phyloP scores from a whole-genome alignment of 2,113 vertebrate species.

The Python bivittatus region DNA sequence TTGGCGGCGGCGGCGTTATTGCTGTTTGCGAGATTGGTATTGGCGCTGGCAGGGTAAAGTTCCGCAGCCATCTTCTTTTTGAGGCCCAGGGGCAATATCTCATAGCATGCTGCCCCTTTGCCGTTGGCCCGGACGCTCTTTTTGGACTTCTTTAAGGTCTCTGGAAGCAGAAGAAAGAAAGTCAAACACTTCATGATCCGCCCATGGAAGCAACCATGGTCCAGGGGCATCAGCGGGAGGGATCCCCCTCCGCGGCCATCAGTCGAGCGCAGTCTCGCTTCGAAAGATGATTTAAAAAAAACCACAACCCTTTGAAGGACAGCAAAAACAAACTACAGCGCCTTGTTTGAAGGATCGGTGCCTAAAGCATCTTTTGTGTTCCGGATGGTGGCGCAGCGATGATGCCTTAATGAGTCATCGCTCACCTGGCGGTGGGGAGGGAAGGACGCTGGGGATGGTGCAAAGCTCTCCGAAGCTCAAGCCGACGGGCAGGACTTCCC shows the following conservation, averaged over 20 bases:
- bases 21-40: conserved; percentile 78
- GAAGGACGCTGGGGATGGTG: neutral
- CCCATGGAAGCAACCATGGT: conserved; percentile 87
- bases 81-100: conserved; percentile 80
- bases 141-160: conserved; percentile 89
- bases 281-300: neutral
- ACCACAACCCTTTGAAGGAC: neutral
- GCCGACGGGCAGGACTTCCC: neutral
- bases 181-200: conserved; percentile 93
- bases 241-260: conserved; percentile 34
- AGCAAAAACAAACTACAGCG: neutral
- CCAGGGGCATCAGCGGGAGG: conserved; percentile 80
- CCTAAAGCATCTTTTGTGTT: neutral
- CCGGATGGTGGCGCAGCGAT: conserved; percentile 7
- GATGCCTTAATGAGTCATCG: conserved; percentile 40
- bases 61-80: conserved; percentile 94
- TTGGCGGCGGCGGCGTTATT: conserved; percentile 76
- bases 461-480: conserved; percentile 32
- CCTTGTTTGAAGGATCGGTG: neutral
- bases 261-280: conserved; percentile 44
- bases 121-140: conserved; percentile 76
- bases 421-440: conserved; percentile 57
- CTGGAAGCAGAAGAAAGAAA: conserved; percentile 89
- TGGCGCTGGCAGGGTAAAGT: conserved; percentile 81
- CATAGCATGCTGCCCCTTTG: conserved; percentile 80